Conservation (phyloP, 2,888 invertebrate species). For the Polyommatus icarus region DNA sequence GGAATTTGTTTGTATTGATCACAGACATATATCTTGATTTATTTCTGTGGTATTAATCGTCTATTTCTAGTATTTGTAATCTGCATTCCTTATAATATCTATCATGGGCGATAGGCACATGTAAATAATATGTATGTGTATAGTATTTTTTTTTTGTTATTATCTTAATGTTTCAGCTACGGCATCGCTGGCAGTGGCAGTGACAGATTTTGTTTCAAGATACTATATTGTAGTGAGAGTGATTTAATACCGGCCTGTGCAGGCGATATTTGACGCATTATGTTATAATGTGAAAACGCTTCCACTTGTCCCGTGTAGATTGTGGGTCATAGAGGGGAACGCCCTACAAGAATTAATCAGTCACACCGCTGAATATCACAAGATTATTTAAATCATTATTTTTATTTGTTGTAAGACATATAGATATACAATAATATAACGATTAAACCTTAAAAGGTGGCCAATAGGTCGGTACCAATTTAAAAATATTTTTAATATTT, state of each 20-base stretch:
- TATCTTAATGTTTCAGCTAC: too few relatives aligned
- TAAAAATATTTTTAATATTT: neutral
- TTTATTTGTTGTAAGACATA: neutral
- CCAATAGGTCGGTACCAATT: neutral
- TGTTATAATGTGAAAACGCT: slow-evolving; percentile 33
- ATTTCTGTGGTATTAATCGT: too few relatives aligned
- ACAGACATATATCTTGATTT: too few relatives aligned
- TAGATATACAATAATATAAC: neutral
- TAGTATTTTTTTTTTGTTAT: too few relatives aligned
- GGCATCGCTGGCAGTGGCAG: too few relatives aligned
- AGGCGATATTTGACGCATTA: neutral
- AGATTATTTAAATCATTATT: slow-evolving; percentile 1
- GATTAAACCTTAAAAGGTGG: neutral
- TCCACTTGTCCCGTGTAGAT: slow-evolving; percentile 15
- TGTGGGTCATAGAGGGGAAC: slow-evolving; percentile 62
- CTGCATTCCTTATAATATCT: too few relatives aligned
- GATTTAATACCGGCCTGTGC: neutral
- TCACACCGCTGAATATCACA: slow-evolving; percentile 49
- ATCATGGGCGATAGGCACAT: too few relatives aligned
- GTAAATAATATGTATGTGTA: too few relatives aligned
- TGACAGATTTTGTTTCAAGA: too few relatives aligned
- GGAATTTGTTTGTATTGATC: too few relatives aligned
- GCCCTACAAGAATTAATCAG: slow-evolving; percentile 71
- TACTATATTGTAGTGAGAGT: too few relatives aligned
- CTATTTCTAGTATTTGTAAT: too few relatives aligned